phyloP scores from a whole-genome alignment of 2,888 invertebrate genomes.

The Agonopterix arenella region DNA sequence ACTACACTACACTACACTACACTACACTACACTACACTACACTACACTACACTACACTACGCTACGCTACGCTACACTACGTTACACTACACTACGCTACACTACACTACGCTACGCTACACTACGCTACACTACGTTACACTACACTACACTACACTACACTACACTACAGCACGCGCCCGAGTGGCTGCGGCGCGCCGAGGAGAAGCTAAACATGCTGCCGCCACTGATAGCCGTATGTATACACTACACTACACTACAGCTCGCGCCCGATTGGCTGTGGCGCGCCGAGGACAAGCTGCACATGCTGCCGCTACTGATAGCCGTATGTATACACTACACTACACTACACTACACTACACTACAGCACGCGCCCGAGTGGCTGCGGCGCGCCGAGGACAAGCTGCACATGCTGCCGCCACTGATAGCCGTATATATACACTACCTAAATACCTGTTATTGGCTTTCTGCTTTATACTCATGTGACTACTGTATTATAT shows the following conservation, averaged over 20 bases:
- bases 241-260: too few species aligned
- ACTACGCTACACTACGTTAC: too few species aligned
- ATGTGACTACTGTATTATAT: too few species aligned
- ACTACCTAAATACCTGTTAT: too few species aligned
- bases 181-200: background rate
- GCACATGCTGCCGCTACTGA: background rate
- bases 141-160: too few species aligned
- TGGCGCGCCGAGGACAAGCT: background rate
- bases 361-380: background rate
- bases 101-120: background rate
- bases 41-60: too few species aligned
- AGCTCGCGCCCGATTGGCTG: background rate
- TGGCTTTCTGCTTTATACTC: too few species aligned
- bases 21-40: too few species aligned
- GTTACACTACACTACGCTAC: background rate
- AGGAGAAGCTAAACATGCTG: background rate
- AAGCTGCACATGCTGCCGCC: background rate
- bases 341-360: too few species aligned
- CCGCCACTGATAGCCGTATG: background rate
- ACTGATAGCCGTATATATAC: background rate
- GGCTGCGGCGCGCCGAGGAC: background rate
- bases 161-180: background rate
- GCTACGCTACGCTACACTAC: too few species aligned
- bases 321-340: background rate
- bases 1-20: too few species aligned